Base-by-base conservation (phyloP, 2,888 invertebrate species). In the Trissolcus brochymenae region DNA sequence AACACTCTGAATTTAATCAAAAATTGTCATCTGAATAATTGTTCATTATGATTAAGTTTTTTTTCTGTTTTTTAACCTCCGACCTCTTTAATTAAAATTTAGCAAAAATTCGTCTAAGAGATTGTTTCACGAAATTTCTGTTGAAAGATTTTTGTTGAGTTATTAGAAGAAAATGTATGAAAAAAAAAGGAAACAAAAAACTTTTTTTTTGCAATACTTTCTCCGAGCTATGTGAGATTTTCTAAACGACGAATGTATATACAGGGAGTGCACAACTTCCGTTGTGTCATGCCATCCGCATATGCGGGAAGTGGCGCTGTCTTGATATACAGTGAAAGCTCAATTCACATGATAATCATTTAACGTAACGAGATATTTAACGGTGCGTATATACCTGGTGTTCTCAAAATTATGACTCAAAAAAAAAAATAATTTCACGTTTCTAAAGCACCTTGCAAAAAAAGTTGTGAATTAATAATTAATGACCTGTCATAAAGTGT, bases 271-370 rank as follows among this genome's bases (percentile, higher is more conserved):
- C 49, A 64, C 64, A 75, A 67, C 60, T 70, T 75, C 76, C 66
- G 66, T 76, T 61, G 66, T 61, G 40, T 61, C 53, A 66, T 65
- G 51, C 60, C 75, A 76, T 76, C 75, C 65, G 70, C 65, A 65
- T 65, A 70, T 70, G 65, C 67, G 66, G 75, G 68, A 75, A 75
- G 64, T 75, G 51, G 51, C 57, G 65, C 49, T 64, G 67, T 65
- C 55, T 76, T 70, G 13, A 17, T 61, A 71, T 76, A 66, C 57
- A 76, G 70, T 66, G 76, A 76, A 76, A 76, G 76, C 76, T 71
- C 71, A 76, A 56, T 76, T 76, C 66, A 54, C 61, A 76, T 71
- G 71, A 65, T 71, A 76, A 66, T 76, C 66, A 76, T 71, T 71
- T 71, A 65, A 68, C 65, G 66, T 76, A 71, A 76, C 66, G 55